Conservation (phyloP, 2,113 vertebrate species). For the Platichthys stellatus region DNA sequence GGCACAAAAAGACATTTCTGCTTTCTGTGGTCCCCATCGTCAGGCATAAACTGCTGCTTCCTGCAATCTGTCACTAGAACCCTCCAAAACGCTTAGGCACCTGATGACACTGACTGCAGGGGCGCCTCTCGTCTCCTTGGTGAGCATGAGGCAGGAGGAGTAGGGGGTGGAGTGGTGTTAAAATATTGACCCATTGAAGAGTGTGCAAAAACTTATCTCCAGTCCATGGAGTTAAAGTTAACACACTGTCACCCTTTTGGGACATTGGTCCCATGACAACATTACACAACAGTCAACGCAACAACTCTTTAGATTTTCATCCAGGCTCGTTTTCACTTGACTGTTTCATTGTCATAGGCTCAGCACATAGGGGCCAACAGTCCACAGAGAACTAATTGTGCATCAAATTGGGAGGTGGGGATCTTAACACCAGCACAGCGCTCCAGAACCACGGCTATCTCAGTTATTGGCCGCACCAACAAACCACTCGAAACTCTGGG, state of each 20-base stretch:
- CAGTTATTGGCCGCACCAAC: conserved; percentile 46
- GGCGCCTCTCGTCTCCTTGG: conserved; percentile 77
- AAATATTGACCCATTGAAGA: conserved; percentile 15
- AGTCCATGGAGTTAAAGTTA: background rate
- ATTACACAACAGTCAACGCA: background rate
- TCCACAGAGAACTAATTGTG: conserved; percentile 49
- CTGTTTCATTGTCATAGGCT: conserved; percentile 6
- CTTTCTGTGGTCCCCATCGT: conserved; percentile 79
- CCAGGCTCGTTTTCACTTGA: background rate
- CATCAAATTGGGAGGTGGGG: conserved; percentile 64
- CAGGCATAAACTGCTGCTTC: conserved; percentile 83
- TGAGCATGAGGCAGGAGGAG: conserved; percentile 48
- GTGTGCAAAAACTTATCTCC: conserved; percentile 13
- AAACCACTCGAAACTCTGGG: conserved; percentile 71
- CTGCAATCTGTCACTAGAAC: conserved; percentile 87
- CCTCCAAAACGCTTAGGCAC: conserved; percentile 81
- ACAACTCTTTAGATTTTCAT: background rate
- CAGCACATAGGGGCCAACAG: conserved; percentile 31
- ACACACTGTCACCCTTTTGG: background rate
- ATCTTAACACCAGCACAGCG: conserved; percentile 68
- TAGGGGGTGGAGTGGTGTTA: background rate
- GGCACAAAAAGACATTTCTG: conserved; percentile 86
- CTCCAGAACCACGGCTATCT: conserved; percentile 18
- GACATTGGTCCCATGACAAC: background rate
- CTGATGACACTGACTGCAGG: conserved; percentile 81